Conservation (phyloP, 37 sponge, comb jelly and placozoan genomes). For the Spongia lamella region DNA sequence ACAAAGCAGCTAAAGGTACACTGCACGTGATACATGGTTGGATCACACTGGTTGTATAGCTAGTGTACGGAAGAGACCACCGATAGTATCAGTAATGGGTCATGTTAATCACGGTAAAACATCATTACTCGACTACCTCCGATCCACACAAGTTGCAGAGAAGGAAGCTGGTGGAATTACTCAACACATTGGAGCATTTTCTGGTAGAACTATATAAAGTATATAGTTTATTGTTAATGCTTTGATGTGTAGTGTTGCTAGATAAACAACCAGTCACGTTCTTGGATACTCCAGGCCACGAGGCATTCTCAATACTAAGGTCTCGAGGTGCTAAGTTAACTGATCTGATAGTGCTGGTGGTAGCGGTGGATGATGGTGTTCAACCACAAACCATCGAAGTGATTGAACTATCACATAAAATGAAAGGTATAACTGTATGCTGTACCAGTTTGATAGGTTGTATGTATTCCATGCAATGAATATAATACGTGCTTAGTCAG, state of each 20-base stretch:
- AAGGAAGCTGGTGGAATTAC: constrained; percentile 94
- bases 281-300: constrained; percentile 98
- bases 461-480: too few species aligned
- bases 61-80: constrained; percentile 56
- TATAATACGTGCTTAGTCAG: too few species aligned
- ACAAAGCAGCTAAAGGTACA: too few species aligned
- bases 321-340: constrained; percentile 80
- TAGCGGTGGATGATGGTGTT: constrained; percentile 92
- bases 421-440: too few species aligned
- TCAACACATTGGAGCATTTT: constrained; percentile 95
- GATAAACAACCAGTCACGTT: constrained; percentile 63
- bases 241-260: neutral
- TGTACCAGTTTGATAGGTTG: too few species aligned
- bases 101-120: constrained; percentile 99
- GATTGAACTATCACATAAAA: constrained; percentile 66
- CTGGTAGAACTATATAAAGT: constrained; percentile 47
- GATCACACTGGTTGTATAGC: neutral
- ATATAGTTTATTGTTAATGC: neutral
- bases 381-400: constrained; percentile 87
- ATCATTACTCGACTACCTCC: constrained; percentile 83
- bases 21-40: too few species aligned
- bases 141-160: constrained; percentile 81
- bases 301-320: constrained; percentile 88
- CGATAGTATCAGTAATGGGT: constrained; percentile 92
- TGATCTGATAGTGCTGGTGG: constrained; percentile 91